Evolutionary conservation across 2,113 vertebrate genomes (phyloP).

Genomic region (Myotis yumanensis): DNA sequence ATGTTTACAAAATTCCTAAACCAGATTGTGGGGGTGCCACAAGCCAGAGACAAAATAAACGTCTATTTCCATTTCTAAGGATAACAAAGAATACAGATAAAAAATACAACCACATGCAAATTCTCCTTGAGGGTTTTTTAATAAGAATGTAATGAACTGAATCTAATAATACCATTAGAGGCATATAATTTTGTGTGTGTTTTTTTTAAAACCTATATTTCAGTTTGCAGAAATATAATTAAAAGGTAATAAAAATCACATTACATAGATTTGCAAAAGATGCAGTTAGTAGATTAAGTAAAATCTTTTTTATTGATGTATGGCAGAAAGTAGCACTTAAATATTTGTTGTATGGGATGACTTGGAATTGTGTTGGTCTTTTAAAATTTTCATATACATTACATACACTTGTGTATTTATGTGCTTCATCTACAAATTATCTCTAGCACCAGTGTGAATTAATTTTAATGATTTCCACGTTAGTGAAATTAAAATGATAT

Average conservation of each 20-base stretch:
- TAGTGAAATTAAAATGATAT: not conserved
- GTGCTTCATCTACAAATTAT: not conserved
- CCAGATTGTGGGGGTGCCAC: not conserved
- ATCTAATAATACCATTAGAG: not conserved
- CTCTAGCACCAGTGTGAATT: not conserved
- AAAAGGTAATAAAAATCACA: slow-evolving; percentile 28
- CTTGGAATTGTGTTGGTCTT: not conserved
- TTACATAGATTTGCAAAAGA: not conserved
- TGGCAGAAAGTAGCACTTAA: not conserved
- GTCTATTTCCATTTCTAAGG: slow-evolving; percentile 15
- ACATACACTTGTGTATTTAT: not conserved
- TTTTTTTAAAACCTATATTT: not conserved
- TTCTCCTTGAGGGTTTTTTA: not conserved
- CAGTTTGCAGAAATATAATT: not conserved
- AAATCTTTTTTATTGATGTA: not conserved
- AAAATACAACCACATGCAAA: not conserved
- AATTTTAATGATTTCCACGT: not conserved
- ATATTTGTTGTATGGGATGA: not conserved
- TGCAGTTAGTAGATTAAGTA: not conserved
- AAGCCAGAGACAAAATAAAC: slow-evolving; percentile 21
- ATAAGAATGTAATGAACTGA: slow-evolving; percentile 4
- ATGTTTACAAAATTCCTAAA: not conserved
- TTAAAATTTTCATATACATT: not conserved
- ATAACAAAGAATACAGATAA: not conserved
- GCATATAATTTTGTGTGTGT: not conserved